Percentiles rank a stretch among this genome's conserved stretches.
phyloP scores from a whole-genome alignment of 2,113 vertebrate species.

The Rhinoderma darwinii region DNA sequence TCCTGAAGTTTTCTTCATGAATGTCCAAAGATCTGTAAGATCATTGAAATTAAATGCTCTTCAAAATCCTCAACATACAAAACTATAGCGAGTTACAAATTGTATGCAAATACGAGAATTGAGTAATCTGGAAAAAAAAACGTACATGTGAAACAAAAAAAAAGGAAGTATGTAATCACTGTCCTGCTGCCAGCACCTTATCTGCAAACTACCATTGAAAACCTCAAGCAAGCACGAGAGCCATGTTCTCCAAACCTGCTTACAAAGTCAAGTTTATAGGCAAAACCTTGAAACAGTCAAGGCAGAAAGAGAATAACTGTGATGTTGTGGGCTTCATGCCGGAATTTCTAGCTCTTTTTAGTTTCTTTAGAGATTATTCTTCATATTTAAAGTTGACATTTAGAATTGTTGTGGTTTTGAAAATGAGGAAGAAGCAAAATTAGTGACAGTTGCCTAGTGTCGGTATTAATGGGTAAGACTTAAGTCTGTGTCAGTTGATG shows the following conservation, averaged over 20 bases:
- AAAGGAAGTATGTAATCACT: neutral
- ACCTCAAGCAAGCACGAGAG: neutral
- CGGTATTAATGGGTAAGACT: neutral
- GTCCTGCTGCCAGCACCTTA: neutral
- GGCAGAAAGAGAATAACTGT: neutral
- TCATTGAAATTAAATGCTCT: neutral
- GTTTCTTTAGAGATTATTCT: neutral
- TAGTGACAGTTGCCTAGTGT: neutral
- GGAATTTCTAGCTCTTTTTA: neutral
- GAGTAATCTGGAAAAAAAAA: neutral
- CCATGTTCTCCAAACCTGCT: neutral
- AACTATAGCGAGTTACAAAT: neutral
- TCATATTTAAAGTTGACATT: slow-evolving; percentile 19
- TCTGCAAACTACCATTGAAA: neutral
- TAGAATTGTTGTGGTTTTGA: slow-evolving; percentile 52
- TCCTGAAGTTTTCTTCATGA: too few species aligned
- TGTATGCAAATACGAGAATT: neutral
- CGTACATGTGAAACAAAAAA: slow-evolving; percentile 7
- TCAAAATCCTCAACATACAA: neutral
- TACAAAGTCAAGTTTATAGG: neutral
- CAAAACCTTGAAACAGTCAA: neutral
- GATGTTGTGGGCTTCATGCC: neutral
- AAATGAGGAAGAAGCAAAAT: slow-evolving; percentile 62
- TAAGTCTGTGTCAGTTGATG: neutral
- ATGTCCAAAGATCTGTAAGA: too few species aligned